Evolutionary conservation across 2,113 vertebrate species (phyloP), one percentile per base, ranked within the genome.

Genomic region (Pimephales promelas): DNA sequence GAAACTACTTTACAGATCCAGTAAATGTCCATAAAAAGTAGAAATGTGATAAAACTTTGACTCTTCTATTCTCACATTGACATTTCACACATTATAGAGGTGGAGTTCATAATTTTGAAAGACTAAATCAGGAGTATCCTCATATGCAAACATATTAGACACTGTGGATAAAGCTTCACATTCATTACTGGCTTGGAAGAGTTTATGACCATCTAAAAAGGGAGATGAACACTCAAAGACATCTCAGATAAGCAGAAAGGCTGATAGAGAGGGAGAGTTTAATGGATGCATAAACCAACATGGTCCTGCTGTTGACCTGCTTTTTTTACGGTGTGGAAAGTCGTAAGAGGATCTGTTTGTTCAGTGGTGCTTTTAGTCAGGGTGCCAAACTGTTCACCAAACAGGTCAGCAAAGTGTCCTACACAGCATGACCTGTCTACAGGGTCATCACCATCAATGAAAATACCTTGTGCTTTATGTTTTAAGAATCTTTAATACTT

Each of bases 331-430:
- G 43, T 70, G 28, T 54, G 34, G 74, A 18, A 22, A 52, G 9
- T 18, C 22, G 45, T 70, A 81, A 81, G 26, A 34, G 61, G 64
- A 71, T 81, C 79, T 71, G 79, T 81, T 81, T 81, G 28, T 56
- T 71, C 28, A 40, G 64, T 34, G 22, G 10, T 31, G 79, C 18
- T 81, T 54, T 62, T 62, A 47, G 77, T 16, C 77, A 3, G 59
- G 47, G 47, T 56, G 45, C 47, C 31, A 56, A 81, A 81, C 79
- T 18, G 45, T 34, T 68, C 61, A 56, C 62, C 79, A 70, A 24
- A 56, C 64, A 56, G 28, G 22, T 56, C 47, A 81, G 47, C 18
- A 34, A 31, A 79, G 14, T 5, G 59, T 47, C 22, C 77, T 31
- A 31, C 77, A 22, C 24, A 79, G 59, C 18, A 26, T 64, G 77